Percentiles rank a stretch among this genome's conserved stretches.
Conservation (phyloP, 1,140 invertebrate species). For the Vanessa tameamea region DNA sequence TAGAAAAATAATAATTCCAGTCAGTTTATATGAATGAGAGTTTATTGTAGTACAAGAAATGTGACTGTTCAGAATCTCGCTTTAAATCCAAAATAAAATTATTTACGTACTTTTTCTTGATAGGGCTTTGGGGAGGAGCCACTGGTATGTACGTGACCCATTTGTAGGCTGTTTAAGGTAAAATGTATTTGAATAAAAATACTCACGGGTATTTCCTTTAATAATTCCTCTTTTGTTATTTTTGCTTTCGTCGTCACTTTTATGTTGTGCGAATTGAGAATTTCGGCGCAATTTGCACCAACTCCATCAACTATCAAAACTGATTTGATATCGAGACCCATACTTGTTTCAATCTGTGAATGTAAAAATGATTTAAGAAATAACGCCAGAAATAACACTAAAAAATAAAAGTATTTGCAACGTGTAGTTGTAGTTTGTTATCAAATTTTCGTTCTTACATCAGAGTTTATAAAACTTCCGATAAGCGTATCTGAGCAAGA, state of each 20-base stretch:
- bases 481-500: background rate
- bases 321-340: constrained; percentile 82
- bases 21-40: too few species aligned
- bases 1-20: background rate
- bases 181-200: background rate
- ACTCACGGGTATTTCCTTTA: constrained; percentile 92
- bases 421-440: too few species aligned
- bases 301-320: constrained; percentile 97
- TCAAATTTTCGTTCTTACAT: background rate
- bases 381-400: background rate
- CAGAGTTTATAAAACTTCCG: constrained; percentile 2
- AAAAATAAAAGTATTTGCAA: background rate
- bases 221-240: constrained; percentile 90
- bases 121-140: too few species aligned
- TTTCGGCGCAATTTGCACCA: constrained; percentile 90
- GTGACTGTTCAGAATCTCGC: too few species aligned
- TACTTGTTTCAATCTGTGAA: constrained; percentile 36
- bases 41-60: too few species aligned
- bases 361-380: background rate
- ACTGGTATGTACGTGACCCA: too few species aligned
- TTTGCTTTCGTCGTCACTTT: constrained; percentile 91
- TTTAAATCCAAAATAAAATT: background rate
- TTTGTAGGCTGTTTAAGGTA: too few species aligned
- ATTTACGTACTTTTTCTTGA: too few species aligned
- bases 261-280: constrained; percentile 89